Base-by-base conservation (phyloP, 2,113 vertebrate genomes). In the Leucosticte australis region DNA sequence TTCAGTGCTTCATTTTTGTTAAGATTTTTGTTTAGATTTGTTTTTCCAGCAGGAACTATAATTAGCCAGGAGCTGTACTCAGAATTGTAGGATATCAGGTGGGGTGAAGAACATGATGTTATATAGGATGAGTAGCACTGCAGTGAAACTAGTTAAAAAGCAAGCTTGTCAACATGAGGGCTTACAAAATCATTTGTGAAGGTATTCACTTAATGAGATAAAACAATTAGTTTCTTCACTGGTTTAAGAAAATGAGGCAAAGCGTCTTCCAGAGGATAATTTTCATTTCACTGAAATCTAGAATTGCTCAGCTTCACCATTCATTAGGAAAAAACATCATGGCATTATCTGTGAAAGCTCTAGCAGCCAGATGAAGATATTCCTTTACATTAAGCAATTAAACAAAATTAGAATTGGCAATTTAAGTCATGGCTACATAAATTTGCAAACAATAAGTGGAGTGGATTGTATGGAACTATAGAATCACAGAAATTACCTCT, bases 171-270 rank as follows among this genome's bases (percentile, higher is more conserved):
- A 85, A n/a, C 1, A 3, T 13, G 24, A 89, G 11, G 37, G 14
- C 18, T 92, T 85, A 44, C 28, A 94, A 92, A 96, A 96, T 90
- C 1, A 67, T 86, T 81, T 76, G 27, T 82, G 39, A 55, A 91
- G 21, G 44, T 67, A 79, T 39, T n/a, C 27, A 65, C 35, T 78
- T 88, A 89, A 74, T 63, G 70, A 71, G 42, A 64, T 56, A 90
- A 35, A 68, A 3, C 41, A 68, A 78, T 81, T 86, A 84, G 22
- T 79, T 65, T 91, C 56, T 92, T 93, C 60, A 86, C 6, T 59
- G 53, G 46, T 8, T 89, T 70, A 50, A 94, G 35, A 88, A 94
- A 85, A 90, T 82, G n/a, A 83, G n/a, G 9, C 19, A 80, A 63
- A 70, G 19, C 53, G 49, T 15, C 28, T 94, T 82, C 39, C 73